Evolutionary conservation across 1,140 invertebrate genomes (phyloP), one percentile per base, ranked within the genome.

Genomic region (Drosophila tani): DNA sequence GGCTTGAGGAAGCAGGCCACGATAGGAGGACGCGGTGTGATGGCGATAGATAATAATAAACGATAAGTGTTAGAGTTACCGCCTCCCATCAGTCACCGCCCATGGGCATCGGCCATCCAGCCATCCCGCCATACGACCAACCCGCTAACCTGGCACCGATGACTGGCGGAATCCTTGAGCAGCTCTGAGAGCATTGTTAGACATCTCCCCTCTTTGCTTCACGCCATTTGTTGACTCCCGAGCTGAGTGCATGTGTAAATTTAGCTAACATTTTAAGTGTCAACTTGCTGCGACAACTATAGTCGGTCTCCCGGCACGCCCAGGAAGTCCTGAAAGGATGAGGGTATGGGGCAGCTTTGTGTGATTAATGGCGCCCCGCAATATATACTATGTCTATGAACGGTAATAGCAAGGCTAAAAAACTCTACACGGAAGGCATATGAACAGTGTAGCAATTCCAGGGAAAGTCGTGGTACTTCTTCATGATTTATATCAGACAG

Each of bases 201-300:
- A 60, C 70, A 65, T 56, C 69, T 50, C n/a, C 32, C 49, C 21
- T 21, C 14, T 15, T 17, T 27, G 32, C 29, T 21, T 27, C 60
- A 41, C 55, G 49, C 32, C 62, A 46, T 40, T 71, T 83, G 84
- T 79, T 82, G 82, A 81, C 64, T 77, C 62, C 41, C 46, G 64
- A 41, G 60, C 59, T 90, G 74, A 88, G 84, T 88, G 85, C 84
- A 88, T 88, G 84, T 84, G 84, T 90, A 88, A 88, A 84, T 90
- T 88, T 90, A 75, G 84, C 84, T 79, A 84, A 88, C 85, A 66
- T 81, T 87, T 88, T 81, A 90, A 88, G 84, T 88, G 81, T 82
- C 81, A 85, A 83, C 84, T 75, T 73, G 76, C 80, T 74, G 76
- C 87, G 84, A 83, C 76, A 87, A 87, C 83, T 80, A 69, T 75